Conservation (phyloP, 2,113 vertebrate species). For the Neofelis nebulosa region DNA sequence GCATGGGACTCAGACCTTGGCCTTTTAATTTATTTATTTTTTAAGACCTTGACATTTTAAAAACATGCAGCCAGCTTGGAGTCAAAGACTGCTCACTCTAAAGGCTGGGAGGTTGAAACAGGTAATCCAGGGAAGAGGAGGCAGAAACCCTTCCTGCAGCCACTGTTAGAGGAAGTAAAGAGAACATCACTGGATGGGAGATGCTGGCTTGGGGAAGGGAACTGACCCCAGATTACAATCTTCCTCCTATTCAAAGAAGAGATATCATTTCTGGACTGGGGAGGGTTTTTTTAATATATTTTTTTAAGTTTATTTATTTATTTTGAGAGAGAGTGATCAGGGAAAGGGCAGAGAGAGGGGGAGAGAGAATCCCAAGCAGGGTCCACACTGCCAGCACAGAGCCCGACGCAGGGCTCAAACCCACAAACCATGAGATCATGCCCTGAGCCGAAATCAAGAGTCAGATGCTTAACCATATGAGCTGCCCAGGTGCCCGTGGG, state of each 20-base stretch:
- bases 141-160: accelerated
- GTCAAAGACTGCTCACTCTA: neutral
- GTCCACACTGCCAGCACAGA: too few species aligned
- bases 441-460: too few species aligned
- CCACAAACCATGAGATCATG: too few species aligned
- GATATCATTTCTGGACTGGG: neutral
- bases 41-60: neutral
- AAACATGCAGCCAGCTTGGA: neutral
- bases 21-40: neutral
- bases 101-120: neutral
- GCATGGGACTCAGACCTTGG: neutral
- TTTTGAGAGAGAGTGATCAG: too few species aligned
- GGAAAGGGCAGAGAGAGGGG: too few species aligned
- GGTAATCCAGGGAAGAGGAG: neutral
- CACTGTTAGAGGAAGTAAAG: neutral
- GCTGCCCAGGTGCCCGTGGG: too few species aligned
- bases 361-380: too few species aligned
- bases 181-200: accelerated
- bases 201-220: neutral
- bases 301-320: too few species aligned
- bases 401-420: too few species aligned
- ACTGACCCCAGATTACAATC: neutral
- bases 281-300: neutral
- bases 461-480: too few species aligned
- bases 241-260: neutral